Evolutionary conservation across 2,797 vertebrate genomes (phyloP).

Genomic region (Lepilemur ruficaudatus): DNA sequence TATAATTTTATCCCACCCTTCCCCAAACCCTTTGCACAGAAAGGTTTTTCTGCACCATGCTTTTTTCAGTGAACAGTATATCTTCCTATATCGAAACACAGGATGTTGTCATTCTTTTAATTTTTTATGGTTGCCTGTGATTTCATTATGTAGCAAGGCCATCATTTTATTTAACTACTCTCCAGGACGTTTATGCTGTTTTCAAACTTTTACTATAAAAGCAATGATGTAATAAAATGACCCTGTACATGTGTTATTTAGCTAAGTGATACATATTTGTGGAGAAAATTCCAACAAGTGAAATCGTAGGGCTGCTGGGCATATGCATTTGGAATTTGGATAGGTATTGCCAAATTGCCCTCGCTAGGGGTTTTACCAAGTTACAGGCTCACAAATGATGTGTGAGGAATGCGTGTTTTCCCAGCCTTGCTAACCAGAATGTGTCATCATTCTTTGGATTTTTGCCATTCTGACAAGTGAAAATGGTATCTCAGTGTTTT

Average conservation of each 20-base stretch:
- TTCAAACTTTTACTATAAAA: not conserved
- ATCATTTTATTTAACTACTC: not conserved
- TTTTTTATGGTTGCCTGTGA: not conserved
- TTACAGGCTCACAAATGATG: not conserved
- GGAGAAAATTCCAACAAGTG: not conserved
- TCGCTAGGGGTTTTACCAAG: not conserved
- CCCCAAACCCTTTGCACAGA: not conserved
- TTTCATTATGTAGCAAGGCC: not conserved
- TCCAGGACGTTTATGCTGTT: not conserved
- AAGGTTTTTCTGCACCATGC: not conserved
- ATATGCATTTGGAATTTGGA: not conserved
- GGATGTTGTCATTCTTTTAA: not conserved
- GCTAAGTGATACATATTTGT: not conserved
- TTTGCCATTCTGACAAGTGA: conserved; percentile 10
- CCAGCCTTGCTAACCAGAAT: not conserved
- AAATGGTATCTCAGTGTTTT: not conserved
- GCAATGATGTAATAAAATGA: not conserved
- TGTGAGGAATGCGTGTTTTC: not conserved
- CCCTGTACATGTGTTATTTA: not conserved
- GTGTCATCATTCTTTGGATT: not conserved
- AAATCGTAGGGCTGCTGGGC: not conserved
- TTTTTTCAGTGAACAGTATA: not conserved
- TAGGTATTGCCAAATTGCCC: not conserved
- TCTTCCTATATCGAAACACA: not conserved
- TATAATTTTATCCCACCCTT: not conserved